Conservation (phyloP, 2,888 invertebrate genomes). For the Callyntrura guangdongensis region DNA sequence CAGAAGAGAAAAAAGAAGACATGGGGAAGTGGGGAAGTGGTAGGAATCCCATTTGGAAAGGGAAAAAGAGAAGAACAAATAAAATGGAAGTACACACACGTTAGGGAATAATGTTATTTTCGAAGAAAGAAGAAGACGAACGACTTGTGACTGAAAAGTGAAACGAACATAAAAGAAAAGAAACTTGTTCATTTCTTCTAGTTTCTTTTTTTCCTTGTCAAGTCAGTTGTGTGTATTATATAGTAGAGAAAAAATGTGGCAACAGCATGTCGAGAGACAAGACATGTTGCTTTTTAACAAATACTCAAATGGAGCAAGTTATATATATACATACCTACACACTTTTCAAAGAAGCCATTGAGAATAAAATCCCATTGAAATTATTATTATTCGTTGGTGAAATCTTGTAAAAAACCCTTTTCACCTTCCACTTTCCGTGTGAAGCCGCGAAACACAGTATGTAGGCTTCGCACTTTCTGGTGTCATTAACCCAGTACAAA, state of each 20-base stretch:
- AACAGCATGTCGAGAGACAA: not conserved
- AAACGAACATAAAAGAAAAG: slow-evolving; percentile 50
- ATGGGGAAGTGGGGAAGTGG: slow-evolving; percentile 18
- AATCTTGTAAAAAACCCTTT: too few relatives aligned
- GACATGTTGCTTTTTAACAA: slow-evolving; percentile 55
- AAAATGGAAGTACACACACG: slow-evolving; percentile 65
- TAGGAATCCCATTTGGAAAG: slow-evolving; percentile 53
- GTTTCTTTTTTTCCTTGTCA: slow-evolving; percentile 48
- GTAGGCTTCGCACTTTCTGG: too few relatives aligned
- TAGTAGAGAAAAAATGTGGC: too few relatives aligned
- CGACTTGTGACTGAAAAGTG: slow-evolving; percentile 53
- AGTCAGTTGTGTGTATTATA: slow-evolving; percentile 7
- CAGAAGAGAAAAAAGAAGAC: slow-evolving; percentile 27
- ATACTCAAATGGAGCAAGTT: too few relatives aligned
- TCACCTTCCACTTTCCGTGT: too few relatives aligned
- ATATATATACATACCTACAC: too few relatives aligned
- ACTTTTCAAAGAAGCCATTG: too few relatives aligned
- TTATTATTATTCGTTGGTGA: too few relatives aligned
- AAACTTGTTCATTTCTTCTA: slow-evolving; percentile 54
- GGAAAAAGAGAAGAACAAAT: slow-evolving; percentile 66
- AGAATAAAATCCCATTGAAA: too few relatives aligned
- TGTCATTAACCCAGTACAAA: too few relatives aligned
- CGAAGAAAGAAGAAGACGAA: slow-evolving; percentile 36
- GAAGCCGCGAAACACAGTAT: too few relatives aligned
- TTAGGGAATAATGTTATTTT: slow-evolving; percentile 76